phyloP scores from a whole-genome alignment of 1,140 invertebrate genomes.

The Papilio helenus region DNA sequence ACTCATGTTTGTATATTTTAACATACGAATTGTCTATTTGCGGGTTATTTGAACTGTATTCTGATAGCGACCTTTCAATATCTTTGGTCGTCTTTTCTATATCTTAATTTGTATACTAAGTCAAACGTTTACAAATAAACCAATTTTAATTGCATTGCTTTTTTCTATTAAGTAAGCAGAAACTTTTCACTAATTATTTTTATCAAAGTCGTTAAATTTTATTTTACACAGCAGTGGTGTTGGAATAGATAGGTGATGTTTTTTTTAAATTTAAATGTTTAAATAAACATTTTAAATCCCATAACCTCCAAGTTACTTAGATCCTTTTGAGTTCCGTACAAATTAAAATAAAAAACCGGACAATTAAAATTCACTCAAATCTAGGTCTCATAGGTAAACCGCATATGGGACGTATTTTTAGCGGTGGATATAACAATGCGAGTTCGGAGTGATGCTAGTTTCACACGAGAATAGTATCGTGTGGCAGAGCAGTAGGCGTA shows the following conservation, averaged over 20 bases:
- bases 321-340: background rate
- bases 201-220: background rate
- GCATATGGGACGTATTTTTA: background rate
- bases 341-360: background rate
- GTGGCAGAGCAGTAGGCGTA: background rate
- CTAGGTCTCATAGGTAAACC: background rate
- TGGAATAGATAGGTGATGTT: background rate
- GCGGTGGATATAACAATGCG: background rate
- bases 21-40: conserved; percentile 26
- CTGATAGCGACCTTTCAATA: background rate
- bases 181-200: background rate
- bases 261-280: background rate
- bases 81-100: background rate
- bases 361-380: background rate
- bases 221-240: background rate
- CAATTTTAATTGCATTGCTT: background rate
- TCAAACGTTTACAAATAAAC: background rate
- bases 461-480: background rate
- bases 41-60: background rate
- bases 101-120: conserved; percentile 8
- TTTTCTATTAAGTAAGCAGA: background rate
- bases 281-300: no score
- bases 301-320: no score
- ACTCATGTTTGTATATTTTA: conserved; percentile 30
- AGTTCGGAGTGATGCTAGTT: background rate